Conservation (phyloP, 2,113 vertebrate species). For the Oncorhynchus keta region DNA sequence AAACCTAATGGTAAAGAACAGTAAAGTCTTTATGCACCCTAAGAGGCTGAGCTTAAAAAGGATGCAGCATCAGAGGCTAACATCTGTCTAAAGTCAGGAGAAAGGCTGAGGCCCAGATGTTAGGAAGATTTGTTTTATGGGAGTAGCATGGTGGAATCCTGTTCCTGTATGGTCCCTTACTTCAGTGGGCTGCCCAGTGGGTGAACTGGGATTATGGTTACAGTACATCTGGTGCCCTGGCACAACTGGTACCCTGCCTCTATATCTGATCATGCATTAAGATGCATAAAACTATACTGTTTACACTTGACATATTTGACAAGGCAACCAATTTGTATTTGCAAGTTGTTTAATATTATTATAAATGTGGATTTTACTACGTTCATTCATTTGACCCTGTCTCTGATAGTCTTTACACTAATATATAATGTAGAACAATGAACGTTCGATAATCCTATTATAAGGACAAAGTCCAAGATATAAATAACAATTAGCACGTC, state of each 20-base stretch:
- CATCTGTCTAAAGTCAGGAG: constrained; percentile 67
- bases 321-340: not conserved
- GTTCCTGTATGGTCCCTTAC: constrained; percentile 49
- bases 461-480: not conserved
- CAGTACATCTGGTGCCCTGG: not conserved
- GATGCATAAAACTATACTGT: too few relatives aligned
- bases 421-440: not conserved
- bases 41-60: constrained; percentile 43
- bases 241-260: too few relatives aligned
- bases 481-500: constrained; percentile 27
- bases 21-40: too few relatives aligned
- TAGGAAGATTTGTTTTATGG: constrained; percentile 68
- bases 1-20: constrained; percentile 29
- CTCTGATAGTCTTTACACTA: not conserved
- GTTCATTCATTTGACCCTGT: not conserved
- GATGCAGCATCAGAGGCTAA: constrained; percentile 34
- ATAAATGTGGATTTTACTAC: too few relatives aligned
- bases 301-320: too few relatives aligned
- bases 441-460: not conserved
- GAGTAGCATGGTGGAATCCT: constrained; percentile 17
- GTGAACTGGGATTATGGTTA: constrained; percentile 60
- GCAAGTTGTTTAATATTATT: not conserved
- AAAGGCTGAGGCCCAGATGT: constrained; percentile 72
- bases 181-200: constrained; percentile 58
- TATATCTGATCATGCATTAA: too few relatives aligned